Conservation (phyloP, 2,797 vertebrate species). For the Rhinella marina region DNA sequence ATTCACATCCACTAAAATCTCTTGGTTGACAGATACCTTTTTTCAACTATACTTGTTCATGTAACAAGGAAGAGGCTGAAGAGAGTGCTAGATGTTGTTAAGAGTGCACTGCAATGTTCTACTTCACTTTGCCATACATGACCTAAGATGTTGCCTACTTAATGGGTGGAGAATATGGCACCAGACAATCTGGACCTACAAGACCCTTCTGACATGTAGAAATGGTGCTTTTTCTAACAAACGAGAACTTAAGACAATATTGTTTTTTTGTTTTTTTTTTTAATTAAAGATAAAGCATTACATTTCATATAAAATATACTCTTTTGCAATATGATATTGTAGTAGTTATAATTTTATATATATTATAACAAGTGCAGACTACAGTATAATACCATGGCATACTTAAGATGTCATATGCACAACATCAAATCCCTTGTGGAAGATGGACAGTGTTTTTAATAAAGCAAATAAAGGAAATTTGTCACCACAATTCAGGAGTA, state of each 20-base stretch:
- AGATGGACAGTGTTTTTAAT: background rate
- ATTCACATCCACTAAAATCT: no score
- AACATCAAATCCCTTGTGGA: background rate
- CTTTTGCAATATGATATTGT: background rate
- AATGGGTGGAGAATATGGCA: background rate
- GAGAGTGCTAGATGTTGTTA: no score
- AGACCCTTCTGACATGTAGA: background rate
- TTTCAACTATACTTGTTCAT: no score
- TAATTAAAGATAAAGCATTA: conserved; percentile 47
- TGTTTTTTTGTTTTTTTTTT: conserved; percentile 26
- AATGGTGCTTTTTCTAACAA: background rate
- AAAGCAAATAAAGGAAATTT: no score
- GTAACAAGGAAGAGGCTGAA: no score
- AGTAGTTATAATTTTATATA: background rate
- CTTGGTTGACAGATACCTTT: no score
- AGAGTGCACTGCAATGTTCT: no score
- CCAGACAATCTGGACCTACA: background rate
- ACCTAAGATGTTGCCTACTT: no score
- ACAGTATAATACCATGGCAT: background rate
- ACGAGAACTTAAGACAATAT: background rate
- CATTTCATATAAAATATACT: conserved; percentile 41
- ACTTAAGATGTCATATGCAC: background rate
- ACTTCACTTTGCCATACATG: no score
- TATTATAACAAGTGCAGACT: background rate
- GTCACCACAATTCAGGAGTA: no score